These are phyloP conservation scores for Drepanosiphum platanoidis DNA, from an alignment of 2,888 invertebrate genomes.

Conservation along the genomic window DNA sequence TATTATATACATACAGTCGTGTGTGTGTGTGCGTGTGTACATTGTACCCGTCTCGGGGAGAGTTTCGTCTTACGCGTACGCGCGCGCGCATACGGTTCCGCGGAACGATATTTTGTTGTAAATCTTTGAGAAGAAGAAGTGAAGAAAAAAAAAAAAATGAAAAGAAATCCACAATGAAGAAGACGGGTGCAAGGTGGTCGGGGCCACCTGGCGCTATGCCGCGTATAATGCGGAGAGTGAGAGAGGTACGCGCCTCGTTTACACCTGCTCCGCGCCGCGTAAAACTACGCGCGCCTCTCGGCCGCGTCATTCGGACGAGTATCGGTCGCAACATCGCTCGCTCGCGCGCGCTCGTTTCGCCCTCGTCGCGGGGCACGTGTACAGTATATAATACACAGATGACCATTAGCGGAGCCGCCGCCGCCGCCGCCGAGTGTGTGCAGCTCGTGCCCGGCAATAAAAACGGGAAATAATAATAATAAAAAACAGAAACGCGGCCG, in stretches of 20 bases:
- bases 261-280: constrained; percentile 8
- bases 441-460: constrained; percentile 1
- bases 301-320: background rate
- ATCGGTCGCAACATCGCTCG: background rate
- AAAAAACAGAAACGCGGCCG: background rate
- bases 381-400: too few relatives aligned
- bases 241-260: background rate
- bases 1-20: background rate
- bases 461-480: background rate
- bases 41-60: constrained; percentile 3
- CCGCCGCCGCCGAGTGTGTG: background rate
- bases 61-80: constrained; percentile 12
- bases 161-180: constrained; percentile 32
- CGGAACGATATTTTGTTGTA: constrained; percentile 51
- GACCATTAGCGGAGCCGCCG: background rate
- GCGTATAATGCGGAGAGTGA: too few relatives aligned
- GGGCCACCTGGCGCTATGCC: constrained; percentile 54
- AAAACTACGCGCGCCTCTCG: background rate
- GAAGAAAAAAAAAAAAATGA: background rate
- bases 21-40: background rate
- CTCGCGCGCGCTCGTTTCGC: background rate
- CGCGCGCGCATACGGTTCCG: background rate
- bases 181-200: constrained; percentile 57
- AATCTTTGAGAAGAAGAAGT: constrained; percentile 1
- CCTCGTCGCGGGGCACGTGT: background rate